Evolutionary conservation across 92 coral and sea anemone genomes (phyloP).

Genomic region (Epizoanthus rinbou): DNA sequence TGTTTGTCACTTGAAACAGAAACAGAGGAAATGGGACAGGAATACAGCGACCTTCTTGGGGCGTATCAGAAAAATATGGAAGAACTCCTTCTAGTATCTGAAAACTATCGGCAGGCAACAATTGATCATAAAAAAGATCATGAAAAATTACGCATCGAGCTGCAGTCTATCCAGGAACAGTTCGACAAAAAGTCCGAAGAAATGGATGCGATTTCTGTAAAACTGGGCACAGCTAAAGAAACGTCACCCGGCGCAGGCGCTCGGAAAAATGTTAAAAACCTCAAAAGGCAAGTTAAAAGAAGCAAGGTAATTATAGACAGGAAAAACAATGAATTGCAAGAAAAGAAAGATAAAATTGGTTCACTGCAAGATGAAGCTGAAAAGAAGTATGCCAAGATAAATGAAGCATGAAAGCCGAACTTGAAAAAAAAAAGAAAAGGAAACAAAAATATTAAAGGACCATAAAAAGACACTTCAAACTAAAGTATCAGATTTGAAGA

Average conservation of each 20-base stretch:
- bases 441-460: too few relatives aligned
- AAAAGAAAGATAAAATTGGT: too few relatives aligned
- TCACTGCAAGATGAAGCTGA: too few relatives aligned
- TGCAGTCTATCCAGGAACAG: slow-evolving; percentile 23
- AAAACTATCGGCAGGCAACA: slow-evolving; percentile 31
- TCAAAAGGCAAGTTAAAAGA: too few relatives aligned
- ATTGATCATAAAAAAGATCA: slow-evolving; percentile 23
- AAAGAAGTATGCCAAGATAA: too few relatives aligned
- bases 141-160: slow-evolving; percentile 21
- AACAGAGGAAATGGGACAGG: slow-evolving; percentile 18
- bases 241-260: not conserved
- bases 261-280: too few relatives aligned
- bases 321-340: too few relatives aligned
- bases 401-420: too few relatives aligned
- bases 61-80: slow-evolving; percentile 5
- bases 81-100: slow-evolving; percentile 24
- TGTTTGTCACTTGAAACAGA: not conserved
- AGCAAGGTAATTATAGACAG: too few relatives aligned
- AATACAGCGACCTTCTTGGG: slow-evolving; percentile 33
- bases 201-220: slow-evolving; percentile 8
- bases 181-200: slow-evolving; percentile 20
- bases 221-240: not conserved
- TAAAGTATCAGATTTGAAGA: too few relatives aligned
- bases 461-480: too few relatives aligned
- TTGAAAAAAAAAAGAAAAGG: too few relatives aligned